Base-by-base conservation (phyloP, 2,888 invertebrate genomes). In the Drosophila longiperda region DNA sequence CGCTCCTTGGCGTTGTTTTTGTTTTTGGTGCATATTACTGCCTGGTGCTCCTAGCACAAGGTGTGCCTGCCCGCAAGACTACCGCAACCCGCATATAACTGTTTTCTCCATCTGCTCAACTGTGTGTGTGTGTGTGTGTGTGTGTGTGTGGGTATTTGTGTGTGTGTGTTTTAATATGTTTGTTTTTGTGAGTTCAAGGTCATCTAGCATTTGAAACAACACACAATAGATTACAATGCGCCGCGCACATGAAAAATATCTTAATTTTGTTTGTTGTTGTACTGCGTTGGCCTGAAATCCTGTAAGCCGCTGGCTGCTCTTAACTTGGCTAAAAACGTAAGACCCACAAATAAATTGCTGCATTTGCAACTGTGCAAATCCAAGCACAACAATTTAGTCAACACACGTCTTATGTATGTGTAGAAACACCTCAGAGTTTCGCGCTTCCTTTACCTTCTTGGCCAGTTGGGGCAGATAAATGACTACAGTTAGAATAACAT, bases 201-300 rank as follows among this genome's bases (percentile, higher is more conserved):
- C 92, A 92, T 90, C 91, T 90, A 91, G 86, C 89, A 91, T 90
- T 90, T 90, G 86, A 90, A 91, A 90, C 83, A 86, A 81, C 82
- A 84, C 87, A 84, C 91, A 83, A 85, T 82, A 82, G 75, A 85
- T 85, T 78, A 75, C 80, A 82, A 75, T 80, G 73, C 72, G 83
- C 67, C 65, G 73, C 73, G 62, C 75, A 79, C 78, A 82, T 61
- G 70, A 84, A 73, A 79, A 55, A 82, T 72, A 85, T 84, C 83
- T 82, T 72, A 58, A 69, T 69, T 72, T 83, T 72, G 52, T 75
- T 23, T 66, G 57, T 57, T 57, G 20, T n/a, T 65, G 65, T 50
- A 38, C 50, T 53, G 59, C 53, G 63, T 53, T 45, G 29, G 53
- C 58, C 64, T 75, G 34, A 63, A 62, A 74, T 53, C 48, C 59